A percentile compares a stretch with the other conserved stretches of the same genome.
Evolutionary conservation across 2,113 vertebrate species (phyloP).

Genomic region (Chlamydotis undulata): DNA sequence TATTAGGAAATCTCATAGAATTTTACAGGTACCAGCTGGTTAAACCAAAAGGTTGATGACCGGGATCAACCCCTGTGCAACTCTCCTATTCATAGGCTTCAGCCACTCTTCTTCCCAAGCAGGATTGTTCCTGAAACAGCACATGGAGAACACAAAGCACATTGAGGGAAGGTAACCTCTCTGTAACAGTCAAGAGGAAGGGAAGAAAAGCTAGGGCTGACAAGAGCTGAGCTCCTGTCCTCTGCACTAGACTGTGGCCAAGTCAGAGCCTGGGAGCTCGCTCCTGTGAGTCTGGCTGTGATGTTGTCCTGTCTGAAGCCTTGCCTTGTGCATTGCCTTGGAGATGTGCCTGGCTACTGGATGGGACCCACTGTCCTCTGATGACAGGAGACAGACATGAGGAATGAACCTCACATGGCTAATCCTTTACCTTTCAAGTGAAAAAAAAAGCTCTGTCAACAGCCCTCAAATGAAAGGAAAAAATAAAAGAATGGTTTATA

Average conservation of each 20-base stretch:
- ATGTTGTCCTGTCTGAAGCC: not conserved
- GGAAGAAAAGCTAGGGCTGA: not conserved
- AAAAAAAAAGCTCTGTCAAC: constrained; percentile 64
- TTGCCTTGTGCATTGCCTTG: not conserved
- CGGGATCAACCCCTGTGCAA: not conserved
- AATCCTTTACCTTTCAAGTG: constrained; percentile 60
- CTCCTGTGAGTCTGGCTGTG: not conserved
- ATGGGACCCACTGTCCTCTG: not conserved
- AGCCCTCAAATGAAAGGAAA: constrained; percentile 47
- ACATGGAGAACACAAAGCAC: not conserved
- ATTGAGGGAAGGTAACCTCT: not conserved
- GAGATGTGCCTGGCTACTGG: not conserved
- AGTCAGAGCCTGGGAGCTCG: not conserved
- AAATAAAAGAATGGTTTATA: constrained; percentile 58
- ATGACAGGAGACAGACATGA: constrained; percentile 26
- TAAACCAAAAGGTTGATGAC: not conserved
- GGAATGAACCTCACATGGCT: constrained; percentile 42
- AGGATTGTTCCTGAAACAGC: not conserved
- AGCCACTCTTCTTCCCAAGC: not conserved
- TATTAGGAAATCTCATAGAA: not conserved
- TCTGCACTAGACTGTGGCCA: not conserved
- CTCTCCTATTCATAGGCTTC: not conserved
- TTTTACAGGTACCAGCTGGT: not conserved
- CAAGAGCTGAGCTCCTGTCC: not conserved
- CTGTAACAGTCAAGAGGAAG: not conserved